phyloP scores from a whole-genome alignment of 2,113 vertebrate species.

The Ophiodon elongatus region DNA sequence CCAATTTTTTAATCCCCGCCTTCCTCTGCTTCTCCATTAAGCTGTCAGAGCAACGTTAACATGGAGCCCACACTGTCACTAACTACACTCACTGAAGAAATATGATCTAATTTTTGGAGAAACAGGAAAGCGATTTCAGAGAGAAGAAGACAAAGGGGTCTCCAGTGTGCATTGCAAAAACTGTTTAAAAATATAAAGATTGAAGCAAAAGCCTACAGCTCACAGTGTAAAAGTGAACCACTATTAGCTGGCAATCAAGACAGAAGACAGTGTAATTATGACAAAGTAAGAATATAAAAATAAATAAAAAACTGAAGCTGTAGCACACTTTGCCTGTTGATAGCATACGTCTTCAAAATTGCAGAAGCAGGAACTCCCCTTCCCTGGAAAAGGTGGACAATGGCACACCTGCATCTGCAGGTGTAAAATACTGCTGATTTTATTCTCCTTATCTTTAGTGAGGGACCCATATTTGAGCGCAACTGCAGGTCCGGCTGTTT shows the following conservation, averaged over 20 bases:
- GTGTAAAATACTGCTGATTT: conserved; percentile 8
- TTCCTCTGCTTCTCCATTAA: no score
- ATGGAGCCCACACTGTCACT: no score
- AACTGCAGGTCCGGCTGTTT: conserved; percentile 15
- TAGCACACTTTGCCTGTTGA: background rate
- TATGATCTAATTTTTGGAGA: no score
- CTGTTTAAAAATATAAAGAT: background rate
- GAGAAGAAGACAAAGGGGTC: no score
- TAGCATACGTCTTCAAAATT: background rate
- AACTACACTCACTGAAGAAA: no score
- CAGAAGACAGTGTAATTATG: no score
- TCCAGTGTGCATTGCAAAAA: background rate
- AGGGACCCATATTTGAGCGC: conserved; percentile 5
- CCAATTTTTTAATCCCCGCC: no score
- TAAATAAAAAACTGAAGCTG: background rate
- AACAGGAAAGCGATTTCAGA: no score
- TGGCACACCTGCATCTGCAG: conserved; percentile 7
- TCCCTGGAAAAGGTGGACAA: conserved; percentile 9
- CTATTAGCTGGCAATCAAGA: no score
- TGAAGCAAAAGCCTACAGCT: background rate
- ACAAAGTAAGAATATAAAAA: background rate
- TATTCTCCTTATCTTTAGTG: conserved; percentile 12
- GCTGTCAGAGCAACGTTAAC: no score
- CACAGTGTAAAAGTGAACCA: background rate
- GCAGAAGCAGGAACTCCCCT: conserved; percentile 3